These are phyloP conservation scores for Drosophila mayaguana DNA, from an alignment of 2,888 invertebrate species.

Conservation along the genomic window DNA sequence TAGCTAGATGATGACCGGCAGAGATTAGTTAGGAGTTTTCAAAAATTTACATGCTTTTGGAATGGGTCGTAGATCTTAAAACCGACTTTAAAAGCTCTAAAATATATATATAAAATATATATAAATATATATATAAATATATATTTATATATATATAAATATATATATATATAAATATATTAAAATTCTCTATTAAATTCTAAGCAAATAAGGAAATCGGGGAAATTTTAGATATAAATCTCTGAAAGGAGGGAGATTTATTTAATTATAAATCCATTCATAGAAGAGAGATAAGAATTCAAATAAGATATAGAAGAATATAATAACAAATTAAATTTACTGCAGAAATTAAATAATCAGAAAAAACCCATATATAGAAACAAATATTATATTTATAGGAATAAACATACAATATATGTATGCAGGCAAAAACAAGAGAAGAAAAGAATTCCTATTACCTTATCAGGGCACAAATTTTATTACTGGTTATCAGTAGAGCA, in stretches of 20 bases:
- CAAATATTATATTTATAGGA: conserved; percentile 11
- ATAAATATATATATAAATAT: no score
- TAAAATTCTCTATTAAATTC: not conserved
- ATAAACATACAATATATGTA: conserved; percentile 16
- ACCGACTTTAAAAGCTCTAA: no score
- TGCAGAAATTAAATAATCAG: not conserved
- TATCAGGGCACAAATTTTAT: conserved; percentile 46
- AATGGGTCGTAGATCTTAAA: no score
- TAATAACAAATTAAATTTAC: not conserved
- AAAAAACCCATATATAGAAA: not conserved
- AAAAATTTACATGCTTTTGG: not conserved
- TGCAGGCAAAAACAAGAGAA: conserved; percentile 9
- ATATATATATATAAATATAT: no score
- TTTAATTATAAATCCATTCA: not conserved
- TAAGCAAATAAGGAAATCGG: no score
- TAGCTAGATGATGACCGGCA: no score
- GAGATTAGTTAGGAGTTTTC: not conserved
- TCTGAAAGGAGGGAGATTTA: not conserved
- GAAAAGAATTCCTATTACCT: conserved; percentile 41
- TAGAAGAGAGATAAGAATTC: no score
- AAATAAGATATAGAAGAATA: not conserved
- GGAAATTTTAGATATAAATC: not conserved
- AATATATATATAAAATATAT: not conserved
- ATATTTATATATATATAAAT: no score
- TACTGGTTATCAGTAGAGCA: conserved; percentile 40